These are phyloP conservation scores for Chrysochloris asiatica DNA, from an alignment of 2,113 vertebrate species.

Conservation along the genomic window DNA sequence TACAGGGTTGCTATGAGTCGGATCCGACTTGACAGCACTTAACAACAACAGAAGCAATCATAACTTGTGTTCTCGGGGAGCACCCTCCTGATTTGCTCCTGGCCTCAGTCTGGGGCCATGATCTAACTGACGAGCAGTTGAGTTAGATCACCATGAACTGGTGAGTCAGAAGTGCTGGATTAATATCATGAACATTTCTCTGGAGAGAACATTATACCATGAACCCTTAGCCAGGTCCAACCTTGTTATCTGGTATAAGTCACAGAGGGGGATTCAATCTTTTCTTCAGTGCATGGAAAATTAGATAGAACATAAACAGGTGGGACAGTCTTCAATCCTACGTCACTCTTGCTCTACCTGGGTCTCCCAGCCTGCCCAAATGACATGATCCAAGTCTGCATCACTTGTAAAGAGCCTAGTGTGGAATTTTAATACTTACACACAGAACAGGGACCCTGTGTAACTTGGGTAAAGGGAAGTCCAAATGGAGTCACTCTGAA, in stretches of 20 bases:
- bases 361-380: neutral
- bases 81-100: neutral
- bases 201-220: neutral
- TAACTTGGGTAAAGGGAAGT: constrained; percentile 18
- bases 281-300: constrained; percentile 16
- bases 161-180: neutral
- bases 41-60: no score
- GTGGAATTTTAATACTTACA: neutral
- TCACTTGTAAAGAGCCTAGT: neutral
- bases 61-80: no score
- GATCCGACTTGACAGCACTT: no score
- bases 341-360: neutral
- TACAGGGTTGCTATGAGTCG: no score
- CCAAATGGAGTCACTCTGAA: neutral
- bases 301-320: neutral
- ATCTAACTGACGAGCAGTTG: neutral
- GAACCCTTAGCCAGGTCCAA: neutral
- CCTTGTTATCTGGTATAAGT: neutral
- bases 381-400: neutral
- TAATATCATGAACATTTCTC: neutral
- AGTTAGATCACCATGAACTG: neutral
- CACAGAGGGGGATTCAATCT: neutral
- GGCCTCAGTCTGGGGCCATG: neutral
- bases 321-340: neutral
- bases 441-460: neutral